A percentile compares a stretch with the other conserved stretches of the same genome.
These are phyloP conservation scores for Gerris buenoi DNA, from an alignment of 1,140 invertebrate species.

Conservation along the genomic window DNA sequence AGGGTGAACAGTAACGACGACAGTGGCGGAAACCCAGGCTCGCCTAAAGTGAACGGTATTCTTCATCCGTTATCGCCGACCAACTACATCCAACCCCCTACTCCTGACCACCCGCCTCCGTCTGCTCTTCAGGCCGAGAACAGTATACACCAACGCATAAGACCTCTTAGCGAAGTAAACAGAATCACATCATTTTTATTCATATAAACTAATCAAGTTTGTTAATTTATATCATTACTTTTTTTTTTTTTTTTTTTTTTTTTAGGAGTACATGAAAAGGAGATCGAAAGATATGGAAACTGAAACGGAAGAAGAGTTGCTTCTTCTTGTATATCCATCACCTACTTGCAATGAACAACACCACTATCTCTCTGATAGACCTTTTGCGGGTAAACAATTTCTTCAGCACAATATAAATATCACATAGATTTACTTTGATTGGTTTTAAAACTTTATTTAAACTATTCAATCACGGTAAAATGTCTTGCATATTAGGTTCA, in stretches of 20 bases:
- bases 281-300: slow-evolving; percentile 66
- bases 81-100: slow-evolving; percentile 80
- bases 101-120: slow-evolving; percentile 84
- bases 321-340: slow-evolving; percentile 39
- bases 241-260: background rate
- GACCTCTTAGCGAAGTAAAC: slow-evolving; percentile 69
- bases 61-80: slow-evolving; percentile 53
- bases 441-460: too few species aligned
- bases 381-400: slow-evolving; percentile 59
- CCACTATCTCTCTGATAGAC: slow-evolving; percentile 67
- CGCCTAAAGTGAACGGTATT: slow-evolving; percentile 8
- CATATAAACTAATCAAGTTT: background rate
- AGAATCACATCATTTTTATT: too few species aligned
- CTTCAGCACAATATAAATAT: too few species aligned
- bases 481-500: too few species aligned
- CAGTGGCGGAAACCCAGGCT: slow-evolving; percentile 26
- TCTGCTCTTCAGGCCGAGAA: slow-evolving; percentile 76
- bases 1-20: slow-evolving; percentile 31
- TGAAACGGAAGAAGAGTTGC: slow-evolving; percentile 46
- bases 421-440: too few species aligned
- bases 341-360: slow-evolving; percentile 45
- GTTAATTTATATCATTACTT: background rate
- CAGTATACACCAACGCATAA: slow-evolving; percentile 77
- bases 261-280: slow-evolving; percentile 54
- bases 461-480: too few species aligned